These are phyloP conservation scores for Ascidia mentula DNA, from an alignment of 23 tunicate genomes.

Conservation along the genomic window DNA sequence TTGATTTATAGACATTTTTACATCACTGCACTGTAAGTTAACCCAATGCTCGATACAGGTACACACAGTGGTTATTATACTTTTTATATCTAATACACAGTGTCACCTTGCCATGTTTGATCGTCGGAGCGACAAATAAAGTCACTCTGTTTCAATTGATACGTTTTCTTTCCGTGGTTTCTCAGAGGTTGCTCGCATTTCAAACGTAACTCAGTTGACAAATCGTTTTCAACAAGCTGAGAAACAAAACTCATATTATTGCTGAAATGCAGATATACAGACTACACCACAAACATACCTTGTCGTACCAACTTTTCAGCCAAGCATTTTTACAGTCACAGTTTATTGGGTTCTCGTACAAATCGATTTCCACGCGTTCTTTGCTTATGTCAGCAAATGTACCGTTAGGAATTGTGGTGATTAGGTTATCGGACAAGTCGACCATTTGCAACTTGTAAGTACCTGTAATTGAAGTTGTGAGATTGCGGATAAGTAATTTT, in stretches of 20 bases:
- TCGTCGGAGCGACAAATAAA: conserved; percentile 52
- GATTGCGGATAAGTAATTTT: neutral
- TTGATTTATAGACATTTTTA: too few species aligned
- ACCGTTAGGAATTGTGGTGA: conserved; percentile 24
- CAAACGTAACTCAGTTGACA: conserved; percentile 36
- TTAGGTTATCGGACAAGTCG: conserved; percentile 69
- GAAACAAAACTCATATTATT: neutral
- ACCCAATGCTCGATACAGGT: too few species aligned
- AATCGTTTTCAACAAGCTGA: conserved; percentile 46
- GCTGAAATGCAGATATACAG: neutral
- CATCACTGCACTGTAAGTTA: too few species aligned
- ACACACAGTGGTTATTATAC: too few species aligned
- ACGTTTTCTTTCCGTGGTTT: conserved; percentile 42
- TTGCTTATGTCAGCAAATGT: conserved; percentile 34
- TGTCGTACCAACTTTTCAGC: conserved; percentile 41
- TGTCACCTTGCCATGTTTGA: conserved; percentile 39
- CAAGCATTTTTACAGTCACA: conserved; percentile 57
- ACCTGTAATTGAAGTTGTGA: conserved; percentile 49
- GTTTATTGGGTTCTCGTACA: conserved; percentile 66
- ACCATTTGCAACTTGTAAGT: conserved; percentile 20
- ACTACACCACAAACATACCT: conserved; percentile 20
- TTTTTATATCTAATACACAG: too few species aligned
- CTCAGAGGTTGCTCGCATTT: conserved; percentile 64
- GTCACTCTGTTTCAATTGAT: conserved; percentile 23
- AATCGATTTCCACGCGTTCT: conserved; percentile 34